Conservation (phyloP, 2,113 vertebrate genomes). For the Gymnocephalus cernua region DNA sequence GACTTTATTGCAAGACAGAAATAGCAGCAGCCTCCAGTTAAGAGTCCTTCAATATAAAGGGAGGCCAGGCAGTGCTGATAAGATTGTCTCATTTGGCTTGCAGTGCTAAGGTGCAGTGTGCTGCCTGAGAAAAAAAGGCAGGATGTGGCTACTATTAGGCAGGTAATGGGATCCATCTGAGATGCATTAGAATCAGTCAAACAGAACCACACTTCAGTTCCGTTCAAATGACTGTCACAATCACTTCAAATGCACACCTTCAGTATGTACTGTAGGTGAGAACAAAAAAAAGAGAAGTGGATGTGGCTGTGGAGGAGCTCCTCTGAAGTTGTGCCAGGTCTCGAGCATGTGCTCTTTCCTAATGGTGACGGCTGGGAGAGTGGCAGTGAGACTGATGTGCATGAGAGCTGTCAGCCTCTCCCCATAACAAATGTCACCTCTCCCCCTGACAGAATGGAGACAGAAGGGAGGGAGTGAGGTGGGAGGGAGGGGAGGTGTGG, state of each 20-base stretch:
- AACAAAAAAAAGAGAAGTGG: neutral
- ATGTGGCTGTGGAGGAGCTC: slow-evolving; percentile 53
- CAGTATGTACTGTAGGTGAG: slow-evolving; percentile 45
- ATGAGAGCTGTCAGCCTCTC: slow-evolving; percentile 78
- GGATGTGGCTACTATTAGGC: slow-evolving; percentile 79
- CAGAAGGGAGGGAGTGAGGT: slow-evolving; percentile 51
- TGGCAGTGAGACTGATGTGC: slow-evolving; percentile 77
- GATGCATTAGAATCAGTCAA: slow-evolving; percentile 79
- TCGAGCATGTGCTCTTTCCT: slow-evolving; percentile 71
- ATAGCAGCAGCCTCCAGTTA: slow-evolving; percentile 74
- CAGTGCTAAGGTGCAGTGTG: slow-evolving; percentile 66
- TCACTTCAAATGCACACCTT: slow-evolving; percentile 67
- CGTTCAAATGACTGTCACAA: slow-evolving; percentile 73
- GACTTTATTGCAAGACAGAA: slow-evolving; percentile 71
- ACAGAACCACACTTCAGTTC: slow-evolving; percentile 73
- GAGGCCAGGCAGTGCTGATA: slow-evolving; percentile 72
- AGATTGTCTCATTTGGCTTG: slow-evolving; percentile 79
- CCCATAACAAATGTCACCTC: slow-evolving; percentile 75
- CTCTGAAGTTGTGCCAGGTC: slow-evolving; percentile 72
- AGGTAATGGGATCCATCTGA: slow-evolving; percentile 78
- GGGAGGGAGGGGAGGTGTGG: slow-evolving; percentile 40
- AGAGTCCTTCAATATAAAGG: slow-evolving; percentile 76
- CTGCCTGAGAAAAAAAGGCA: slow-evolving; percentile 45
- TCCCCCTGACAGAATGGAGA: slow-evolving; percentile 71
- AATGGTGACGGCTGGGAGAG: slow-evolving; percentile 76